A percentile compares a stretch with the other conserved stretches of the same genome.
Evolutionary conservation across 23 tunicate genomes (phyloP).

Genomic region (Clavelina lepadiformis): DNA sequence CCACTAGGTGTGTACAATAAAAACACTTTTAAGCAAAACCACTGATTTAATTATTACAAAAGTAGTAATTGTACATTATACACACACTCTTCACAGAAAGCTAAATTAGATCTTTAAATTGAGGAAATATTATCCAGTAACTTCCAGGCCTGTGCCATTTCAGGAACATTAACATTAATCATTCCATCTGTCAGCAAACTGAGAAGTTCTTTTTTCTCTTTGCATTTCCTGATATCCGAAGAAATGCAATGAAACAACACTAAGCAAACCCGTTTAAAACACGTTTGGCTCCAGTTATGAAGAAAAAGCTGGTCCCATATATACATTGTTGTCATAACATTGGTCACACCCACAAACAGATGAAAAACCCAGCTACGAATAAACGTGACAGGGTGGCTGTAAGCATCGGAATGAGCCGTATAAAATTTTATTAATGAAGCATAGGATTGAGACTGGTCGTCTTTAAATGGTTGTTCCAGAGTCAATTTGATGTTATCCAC

Average conservation of each 20-base stretch:
- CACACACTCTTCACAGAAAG: no score
- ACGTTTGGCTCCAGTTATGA: conserved; percentile 25
- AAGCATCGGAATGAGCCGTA: no score
- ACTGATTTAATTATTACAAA: no score
- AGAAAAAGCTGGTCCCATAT: conserved; percentile 77
- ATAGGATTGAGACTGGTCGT: no score
- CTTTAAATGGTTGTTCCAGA: no score
- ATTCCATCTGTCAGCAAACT: conserved; percentile 2
- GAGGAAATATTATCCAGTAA: neutral
- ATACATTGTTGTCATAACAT: conserved; percentile 34
- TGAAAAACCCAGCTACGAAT: conserved; percentile 61
- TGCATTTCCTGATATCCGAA: conserved; percentile 14
- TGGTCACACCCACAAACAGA: conserved; percentile 46
- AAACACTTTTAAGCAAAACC: no score
- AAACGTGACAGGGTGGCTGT: conserved; percentile 45
- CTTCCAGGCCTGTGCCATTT: conserved; percentile 25
- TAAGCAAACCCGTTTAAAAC: conserved; percentile 39
- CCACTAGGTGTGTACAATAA: no score
- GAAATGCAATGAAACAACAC: conserved; percentile 22
- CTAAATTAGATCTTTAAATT: no score
- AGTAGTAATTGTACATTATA: no score
- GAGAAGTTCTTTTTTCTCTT: conserved; percentile 19
- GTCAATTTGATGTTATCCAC: neutral
- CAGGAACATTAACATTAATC: conserved; percentile 7
- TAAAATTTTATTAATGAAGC: no score